Evolutionary conservation across 2,888 invertebrate genomes (phyloP), one percentile per base, ranked within the genome.

Genomic region (Amitus sp.): DNA sequence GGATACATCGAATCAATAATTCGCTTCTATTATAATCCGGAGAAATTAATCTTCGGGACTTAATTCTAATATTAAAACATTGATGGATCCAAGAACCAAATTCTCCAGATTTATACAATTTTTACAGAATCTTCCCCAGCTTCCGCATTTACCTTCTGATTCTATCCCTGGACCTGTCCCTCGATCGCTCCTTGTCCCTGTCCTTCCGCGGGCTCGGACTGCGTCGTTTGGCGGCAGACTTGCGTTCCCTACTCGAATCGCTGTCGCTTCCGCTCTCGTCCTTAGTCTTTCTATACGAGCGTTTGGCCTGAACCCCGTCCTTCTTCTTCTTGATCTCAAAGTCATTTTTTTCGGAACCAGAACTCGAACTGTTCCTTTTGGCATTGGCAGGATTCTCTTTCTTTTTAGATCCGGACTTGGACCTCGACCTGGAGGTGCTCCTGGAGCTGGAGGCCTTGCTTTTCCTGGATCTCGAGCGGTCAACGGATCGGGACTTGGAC

Each of bases 231-330:
- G 73, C 62, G 2, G 76, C 73, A 1, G 77, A 77, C 55, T 80
- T 87, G 83, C 87, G 84, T 54, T 88, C 88, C 45, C 87, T 83
- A 30, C 88, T 86, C 3, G 82, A 80, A 43, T 84, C 84, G 18
- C 82, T 83, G 43, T 83, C 84, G 70, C 89, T 89, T 19, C 86
- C 88, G 1, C 90, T 91, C 2, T 92, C 93, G 75, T 93, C 93
- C 58, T 92, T 94, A 52, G 92, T 93, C 54, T 84, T 85, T 10
- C 94, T 87, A 78, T 95, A 95, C 67, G 95, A 94, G 7, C 95
- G 87, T 76, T 95, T 95, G 79, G 93, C 93, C 79, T 95, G 94
- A 9, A 92, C 87, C 82, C 94, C 86, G 82, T 93, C 86, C 82
- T 90, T 88, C 84, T 94, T 90, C 84, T 93, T 85, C 73, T 89